These are phyloP conservation scores for Metaphire vulgaris DNA, from an alignment of 1,140 invertebrate genomes.

Conservation along the genomic window DNA sequence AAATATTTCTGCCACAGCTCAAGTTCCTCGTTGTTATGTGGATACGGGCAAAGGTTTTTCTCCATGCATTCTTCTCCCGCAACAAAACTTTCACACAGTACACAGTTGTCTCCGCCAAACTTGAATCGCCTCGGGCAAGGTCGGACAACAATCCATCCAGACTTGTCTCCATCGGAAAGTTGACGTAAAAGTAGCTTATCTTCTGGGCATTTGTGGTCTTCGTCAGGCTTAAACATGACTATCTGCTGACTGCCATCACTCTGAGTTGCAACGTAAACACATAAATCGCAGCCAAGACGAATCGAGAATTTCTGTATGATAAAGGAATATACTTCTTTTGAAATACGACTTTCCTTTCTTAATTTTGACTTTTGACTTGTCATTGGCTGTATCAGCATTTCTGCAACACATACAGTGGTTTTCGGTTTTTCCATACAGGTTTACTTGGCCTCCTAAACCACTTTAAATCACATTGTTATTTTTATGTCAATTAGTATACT, in stretches of 20 bases:
- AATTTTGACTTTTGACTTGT: too few species aligned
- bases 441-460: too few species aligned
- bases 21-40: slow-evolving; percentile 2
- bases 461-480: too few species aligned
- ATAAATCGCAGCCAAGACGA: background rate
- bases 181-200: background rate
- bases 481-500: too few species aligned
- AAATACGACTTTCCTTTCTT: background rate
- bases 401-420: too few species aligned
- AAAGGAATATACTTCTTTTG: background rate
- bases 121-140: background rate
- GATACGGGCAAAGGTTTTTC: slow-evolving; percentile 3
- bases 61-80: slow-evolving; percentile 2
- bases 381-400: too few species aligned
- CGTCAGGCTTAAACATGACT: background rate
- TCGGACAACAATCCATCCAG: background rate
- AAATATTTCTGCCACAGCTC: slow-evolving; percentile 16
- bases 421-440: too few species aligned
- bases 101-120: background rate
- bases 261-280: background rate
- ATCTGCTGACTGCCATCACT: background rate
- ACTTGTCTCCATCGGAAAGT: background rate
- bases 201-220: background rate
- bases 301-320: background rate
- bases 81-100: slow-evolving; percentile 6